phyloP scores from a whole-genome alignment of 2,888 invertebrate species.

The Cerceris rybyensis region DNA sequence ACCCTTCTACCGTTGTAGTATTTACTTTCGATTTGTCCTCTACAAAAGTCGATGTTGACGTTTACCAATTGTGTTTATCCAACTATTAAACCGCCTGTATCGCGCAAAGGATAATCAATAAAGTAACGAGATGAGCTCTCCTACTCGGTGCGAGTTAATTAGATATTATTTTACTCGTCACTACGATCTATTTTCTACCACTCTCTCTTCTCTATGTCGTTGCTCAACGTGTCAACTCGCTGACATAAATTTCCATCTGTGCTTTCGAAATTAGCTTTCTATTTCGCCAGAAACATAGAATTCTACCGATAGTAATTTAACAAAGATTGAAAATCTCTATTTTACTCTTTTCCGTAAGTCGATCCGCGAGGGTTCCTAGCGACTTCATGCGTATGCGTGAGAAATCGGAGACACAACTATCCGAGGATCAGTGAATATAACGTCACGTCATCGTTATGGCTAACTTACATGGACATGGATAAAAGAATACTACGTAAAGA shows the following conservation, averaged over 20 bases:
- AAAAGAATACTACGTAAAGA: constrained; percentile 39
- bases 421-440: constrained; percentile 7
- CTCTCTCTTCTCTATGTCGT: not conserved
- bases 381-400: constrained; percentile 13
- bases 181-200: not conserved
- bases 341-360: constrained; percentile 8
- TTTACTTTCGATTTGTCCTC: constrained; percentile 15
- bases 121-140: not conserved
- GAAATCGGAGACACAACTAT: constrained; percentile 44
- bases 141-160: not conserved
- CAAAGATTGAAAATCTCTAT: constrained; percentile 9
- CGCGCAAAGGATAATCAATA: not conserved
- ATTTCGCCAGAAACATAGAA: not conserved
- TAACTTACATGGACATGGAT: constrained; percentile 7
- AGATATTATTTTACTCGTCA: not conserved
- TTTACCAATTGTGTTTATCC: not conserved
- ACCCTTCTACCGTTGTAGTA: not conserved
- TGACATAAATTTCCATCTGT: not conserved
- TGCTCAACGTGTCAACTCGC: not conserved
- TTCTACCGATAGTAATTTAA: not conserved
- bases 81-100: not conserved
- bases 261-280: constrained; percentile 14
- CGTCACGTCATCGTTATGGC: constrained; percentile 21
- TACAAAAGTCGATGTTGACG: not conserved
- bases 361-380: not conserved